Evolutionary conservation across 2,113 vertebrate species (phyloP).

Genomic region (Larimichthys crocea): DNA sequence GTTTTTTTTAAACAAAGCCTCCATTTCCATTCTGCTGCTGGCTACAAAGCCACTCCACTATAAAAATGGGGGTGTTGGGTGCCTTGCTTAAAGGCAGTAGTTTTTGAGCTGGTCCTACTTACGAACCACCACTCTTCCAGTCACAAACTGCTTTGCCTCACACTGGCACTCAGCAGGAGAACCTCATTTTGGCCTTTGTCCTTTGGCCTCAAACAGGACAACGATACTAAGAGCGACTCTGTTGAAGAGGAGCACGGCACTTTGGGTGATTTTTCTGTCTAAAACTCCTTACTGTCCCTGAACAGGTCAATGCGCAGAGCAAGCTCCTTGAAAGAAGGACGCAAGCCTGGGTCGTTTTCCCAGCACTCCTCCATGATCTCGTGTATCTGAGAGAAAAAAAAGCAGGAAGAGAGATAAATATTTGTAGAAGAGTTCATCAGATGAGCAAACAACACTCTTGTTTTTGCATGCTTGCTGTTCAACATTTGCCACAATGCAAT

Average conservation of each 20-base stretch:
- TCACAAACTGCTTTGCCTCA: slow-evolving; percentile 13
- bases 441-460: not conserved
- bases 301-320: slow-evolving; percentile 89
- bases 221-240: slow-evolving; percentile 30
- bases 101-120: slow-evolving; percentile 43
- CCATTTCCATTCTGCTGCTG: slow-evolving; percentile 26
- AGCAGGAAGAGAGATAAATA: not conserved
- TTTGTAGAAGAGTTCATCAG: not conserved
- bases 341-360: slow-evolving; percentile 87
- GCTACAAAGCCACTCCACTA: slow-evolving; percentile 5
- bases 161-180: slow-evolving; percentile 30
- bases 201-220: slow-evolving; percentile 41
- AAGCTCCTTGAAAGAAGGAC: slow-evolving; percentile 92
- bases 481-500: too few relatives aligned
- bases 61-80: not conserved
- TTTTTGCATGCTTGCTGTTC: too few relatives aligned
- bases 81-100: slow-evolving; percentile 69
- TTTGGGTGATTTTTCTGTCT: slow-evolving; percentile 44
- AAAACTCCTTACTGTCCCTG: slow-evolving; percentile 87
- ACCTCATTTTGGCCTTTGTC: slow-evolving; percentile 29
- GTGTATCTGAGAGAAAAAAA: slow-evolving; percentile 85
- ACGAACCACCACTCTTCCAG: slow-evolving; percentile 47
- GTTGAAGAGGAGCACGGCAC: slow-evolving; percentile 55
- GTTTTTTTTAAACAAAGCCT: slow-evolving; percentile 12
- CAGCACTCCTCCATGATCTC: slow-evolving; percentile 95